phyloP scores from a whole-genome alignment of 2,113 vertebrate genomes.

The Erythrolamprus reginae region DNA sequence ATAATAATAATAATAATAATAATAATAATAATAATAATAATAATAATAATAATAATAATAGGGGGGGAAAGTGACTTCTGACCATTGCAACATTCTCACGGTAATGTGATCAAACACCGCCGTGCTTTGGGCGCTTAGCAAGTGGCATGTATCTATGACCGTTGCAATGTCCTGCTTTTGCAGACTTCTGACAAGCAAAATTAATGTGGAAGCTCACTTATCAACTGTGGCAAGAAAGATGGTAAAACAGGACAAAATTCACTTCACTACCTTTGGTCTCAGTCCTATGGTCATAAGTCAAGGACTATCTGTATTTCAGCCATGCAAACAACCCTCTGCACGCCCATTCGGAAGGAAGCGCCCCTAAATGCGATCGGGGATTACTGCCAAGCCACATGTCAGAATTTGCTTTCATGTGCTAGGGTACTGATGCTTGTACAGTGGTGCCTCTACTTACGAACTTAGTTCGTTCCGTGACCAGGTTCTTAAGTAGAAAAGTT shows the following conservation, averaged over 20 bases:
- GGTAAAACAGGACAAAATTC: background rate
- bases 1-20: too few relatives aligned
- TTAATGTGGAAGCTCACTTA: background rate
- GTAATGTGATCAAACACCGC: background rate
- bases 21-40: too few relatives aligned
- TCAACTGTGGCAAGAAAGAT: background rate
- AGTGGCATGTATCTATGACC: background rate
- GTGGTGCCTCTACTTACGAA: too few relatives aligned
- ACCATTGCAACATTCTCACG: background rate
- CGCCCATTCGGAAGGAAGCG: background rate
- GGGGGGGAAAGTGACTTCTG: too few relatives aligned
- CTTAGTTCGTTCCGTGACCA: too few relatives aligned
- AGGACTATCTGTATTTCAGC: background rate
- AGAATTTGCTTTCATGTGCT: background rate
- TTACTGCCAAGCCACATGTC: background rate
- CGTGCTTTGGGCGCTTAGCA: background rate
- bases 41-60: too few relatives aligned
- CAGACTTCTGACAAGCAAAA: background rate
- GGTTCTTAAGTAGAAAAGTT: too few relatives aligned
- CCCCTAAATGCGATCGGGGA: too few relatives aligned
- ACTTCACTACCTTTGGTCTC: background rate
- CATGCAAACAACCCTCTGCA: background rate
- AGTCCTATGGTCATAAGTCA: background rate
- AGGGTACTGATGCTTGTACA: background rate
- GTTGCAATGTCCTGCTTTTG: background rate